Percentiles rank a stretch among this genome's conserved stretches.
These are phyloP conservation scores for Rhincodon typus DNA, from an alignment of 2,797 vertebrate genomes.

Conservation along the genomic window DNA sequence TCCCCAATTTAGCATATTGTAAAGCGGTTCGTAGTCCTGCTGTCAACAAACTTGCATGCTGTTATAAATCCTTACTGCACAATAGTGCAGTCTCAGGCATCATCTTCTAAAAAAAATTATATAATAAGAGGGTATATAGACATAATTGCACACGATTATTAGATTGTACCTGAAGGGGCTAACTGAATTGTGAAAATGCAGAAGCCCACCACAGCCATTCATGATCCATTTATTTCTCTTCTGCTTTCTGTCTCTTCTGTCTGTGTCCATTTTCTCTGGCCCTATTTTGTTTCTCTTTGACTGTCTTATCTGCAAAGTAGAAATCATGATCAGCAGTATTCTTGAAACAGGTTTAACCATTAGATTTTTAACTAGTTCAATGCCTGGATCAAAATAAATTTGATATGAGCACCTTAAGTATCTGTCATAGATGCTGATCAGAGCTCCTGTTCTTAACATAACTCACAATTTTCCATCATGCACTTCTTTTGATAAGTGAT, in stretches of 20 bases:
- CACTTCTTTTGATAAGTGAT: slow-evolving; percentile 36
- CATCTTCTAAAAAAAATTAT: slow-evolving; percentile 9
- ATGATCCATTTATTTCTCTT: too few relatives aligned
- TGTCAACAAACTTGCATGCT: not conserved
- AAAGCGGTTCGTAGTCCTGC: not conserved
- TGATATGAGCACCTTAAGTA: not conserved
- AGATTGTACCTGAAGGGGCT: not conserved
- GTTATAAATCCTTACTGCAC: not conserved
- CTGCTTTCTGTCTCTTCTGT: not conserved
- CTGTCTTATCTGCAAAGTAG: not conserved
- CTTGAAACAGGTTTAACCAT: not conserved
- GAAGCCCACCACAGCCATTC: slow-evolving; percentile 1
- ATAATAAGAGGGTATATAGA: not conserved
- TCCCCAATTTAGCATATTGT: not conserved
- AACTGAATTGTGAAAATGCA: slow-evolving; percentile 24
- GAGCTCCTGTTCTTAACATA: not conserved
- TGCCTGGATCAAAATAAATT: not conserved
- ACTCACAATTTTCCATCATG: not conserved
- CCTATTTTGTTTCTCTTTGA: not conserved
- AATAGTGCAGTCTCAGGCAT: slow-evolving; percentile 17
- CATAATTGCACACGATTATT: not conserved
- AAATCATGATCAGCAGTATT: not conserved
- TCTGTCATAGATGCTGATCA: slow-evolving; percentile 4
- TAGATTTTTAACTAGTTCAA: not conserved
- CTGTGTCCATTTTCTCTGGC: not conserved